Percentiles rank a stretch among this genome's conserved stretches.
Evolutionary conservation across 1,140 invertebrate species (phyloP).

Genomic region (Apocrypta bakeri): DNA sequence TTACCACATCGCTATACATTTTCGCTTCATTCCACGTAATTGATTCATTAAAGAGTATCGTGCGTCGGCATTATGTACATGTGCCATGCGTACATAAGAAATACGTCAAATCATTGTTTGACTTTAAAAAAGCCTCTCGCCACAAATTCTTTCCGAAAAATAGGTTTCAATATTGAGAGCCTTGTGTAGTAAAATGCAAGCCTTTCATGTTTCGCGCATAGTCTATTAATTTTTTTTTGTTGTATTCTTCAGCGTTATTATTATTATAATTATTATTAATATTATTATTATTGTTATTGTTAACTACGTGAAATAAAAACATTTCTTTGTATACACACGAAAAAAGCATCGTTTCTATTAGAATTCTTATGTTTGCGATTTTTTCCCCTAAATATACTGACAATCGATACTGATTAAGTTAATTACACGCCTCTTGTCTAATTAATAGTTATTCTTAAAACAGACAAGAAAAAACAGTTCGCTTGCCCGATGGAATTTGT

Average conservation of each 20-base stretch:
- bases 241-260: neutral
- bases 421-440: conserved; percentile 62
- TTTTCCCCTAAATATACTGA: conserved; percentile 65
- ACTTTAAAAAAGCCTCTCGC: conserved; percentile 34
- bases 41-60: conserved; percentile 47
- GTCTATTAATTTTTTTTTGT: conserved; percentile 9
- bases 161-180: conserved; percentile 60
- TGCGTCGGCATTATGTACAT: conserved; percentile 56
- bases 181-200: conserved; percentile 44
- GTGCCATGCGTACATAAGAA: conserved; percentile 62
- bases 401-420: conserved; percentile 72
- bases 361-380: conserved; percentile 50
- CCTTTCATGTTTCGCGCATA: conserved; percentile 12
- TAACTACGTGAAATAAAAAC: conserved; percentile 46
- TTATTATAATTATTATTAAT: neutral
- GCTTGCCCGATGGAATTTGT: conserved; percentile 58
- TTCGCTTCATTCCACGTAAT: conserved; percentile 36
- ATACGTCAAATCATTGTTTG: conserved; percentile 59
- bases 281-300: conserved; percentile 18
- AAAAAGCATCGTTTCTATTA: conserved; percentile 58
- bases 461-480: conserved; percentile 61
- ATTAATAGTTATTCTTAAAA: conserved; percentile 59
- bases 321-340: conserved; percentile 31
- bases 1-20: neutral
- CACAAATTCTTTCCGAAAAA: conserved; percentile 57